Conservation (phyloP, 2,113 vertebrate species). For the Gymnarchus niloticus region DNA sequence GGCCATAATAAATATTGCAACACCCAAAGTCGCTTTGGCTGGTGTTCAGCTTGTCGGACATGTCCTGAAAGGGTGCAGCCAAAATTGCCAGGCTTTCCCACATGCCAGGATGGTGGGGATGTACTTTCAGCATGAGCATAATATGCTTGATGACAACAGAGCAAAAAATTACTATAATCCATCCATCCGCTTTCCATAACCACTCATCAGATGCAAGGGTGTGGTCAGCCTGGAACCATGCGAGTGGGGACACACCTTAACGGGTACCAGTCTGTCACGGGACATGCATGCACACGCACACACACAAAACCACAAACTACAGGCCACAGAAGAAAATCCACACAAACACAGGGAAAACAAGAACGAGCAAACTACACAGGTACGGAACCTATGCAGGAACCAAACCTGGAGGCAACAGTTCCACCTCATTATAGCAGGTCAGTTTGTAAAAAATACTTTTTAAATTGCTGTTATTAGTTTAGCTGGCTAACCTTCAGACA, state of each 20-base stretch:
- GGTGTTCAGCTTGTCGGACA: not conserved
- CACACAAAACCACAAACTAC: no score
- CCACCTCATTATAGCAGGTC: not conserved
- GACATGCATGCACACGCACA: not conserved
- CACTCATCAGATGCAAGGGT: not conserved
- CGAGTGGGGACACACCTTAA: not conserved
- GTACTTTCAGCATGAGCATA: not conserved
- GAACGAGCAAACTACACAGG: not conserved
- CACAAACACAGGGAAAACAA: not conserved
- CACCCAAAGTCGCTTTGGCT: not conserved
- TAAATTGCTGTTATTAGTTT: not conserved
- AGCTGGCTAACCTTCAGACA: not conserved
- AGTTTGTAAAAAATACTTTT: not conserved
- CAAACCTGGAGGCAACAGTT: not conserved
- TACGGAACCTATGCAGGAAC: no score
- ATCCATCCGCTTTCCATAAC: not conserved
- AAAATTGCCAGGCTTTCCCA: no score
- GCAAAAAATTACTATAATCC: no score
- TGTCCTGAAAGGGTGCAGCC: no score
- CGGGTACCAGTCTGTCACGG: not conserved
- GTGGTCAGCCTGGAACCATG: not conserved
- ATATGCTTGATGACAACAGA: not conserved
- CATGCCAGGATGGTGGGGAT: not conserved
- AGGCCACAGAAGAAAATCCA: no score
- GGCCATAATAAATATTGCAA: not conserved